phyloP scores from a whole-genome alignment of 2,113 vertebrate species.

The Pluvialis apricaria region DNA sequence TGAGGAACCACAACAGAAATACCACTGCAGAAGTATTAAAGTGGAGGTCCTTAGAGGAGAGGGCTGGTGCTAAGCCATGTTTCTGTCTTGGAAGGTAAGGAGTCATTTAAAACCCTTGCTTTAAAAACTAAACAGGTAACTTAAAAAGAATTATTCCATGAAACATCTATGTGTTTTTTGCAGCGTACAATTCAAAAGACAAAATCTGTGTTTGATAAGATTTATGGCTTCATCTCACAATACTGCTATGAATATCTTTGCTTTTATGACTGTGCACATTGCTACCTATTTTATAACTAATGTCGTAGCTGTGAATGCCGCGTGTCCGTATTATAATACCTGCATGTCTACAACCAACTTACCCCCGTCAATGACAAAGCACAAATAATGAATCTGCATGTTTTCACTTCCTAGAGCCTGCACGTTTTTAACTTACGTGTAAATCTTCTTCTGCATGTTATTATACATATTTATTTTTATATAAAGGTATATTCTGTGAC shows the following conservation, averaged over 20 bases:
- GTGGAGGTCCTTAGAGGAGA: not conserved
- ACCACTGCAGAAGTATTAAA: conserved; percentile 4
- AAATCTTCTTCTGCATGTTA: not conserved
- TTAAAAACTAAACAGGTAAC: not conserved
- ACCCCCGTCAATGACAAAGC: not conserved
- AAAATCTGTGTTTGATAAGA: not conserved
- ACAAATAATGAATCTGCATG: not conserved
- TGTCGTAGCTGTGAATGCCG: not conserved
- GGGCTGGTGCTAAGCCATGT: conserved; percentile 57
- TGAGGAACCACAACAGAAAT: not conserved
- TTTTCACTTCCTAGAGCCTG: not conserved
- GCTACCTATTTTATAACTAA: not conserved
- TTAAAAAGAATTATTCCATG: not conserved
- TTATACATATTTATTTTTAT: not conserved
- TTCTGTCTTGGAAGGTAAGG: conserved; percentile 70
- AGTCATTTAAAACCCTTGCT: not conserved
- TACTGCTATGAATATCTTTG: not conserved
- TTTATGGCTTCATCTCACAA: not conserved
- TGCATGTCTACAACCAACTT: not conserved
- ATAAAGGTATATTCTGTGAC: not conserved
- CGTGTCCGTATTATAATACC: not conserved
- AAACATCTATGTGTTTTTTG: not conserved
- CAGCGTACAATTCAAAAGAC: not conserved
- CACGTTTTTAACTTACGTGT: not conserved
- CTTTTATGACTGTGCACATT: not conserved